Evolutionary conservation across 2,113 vertebrate genomes (phyloP).

Genomic region (Proterorhinus semilunaris): DNA sequence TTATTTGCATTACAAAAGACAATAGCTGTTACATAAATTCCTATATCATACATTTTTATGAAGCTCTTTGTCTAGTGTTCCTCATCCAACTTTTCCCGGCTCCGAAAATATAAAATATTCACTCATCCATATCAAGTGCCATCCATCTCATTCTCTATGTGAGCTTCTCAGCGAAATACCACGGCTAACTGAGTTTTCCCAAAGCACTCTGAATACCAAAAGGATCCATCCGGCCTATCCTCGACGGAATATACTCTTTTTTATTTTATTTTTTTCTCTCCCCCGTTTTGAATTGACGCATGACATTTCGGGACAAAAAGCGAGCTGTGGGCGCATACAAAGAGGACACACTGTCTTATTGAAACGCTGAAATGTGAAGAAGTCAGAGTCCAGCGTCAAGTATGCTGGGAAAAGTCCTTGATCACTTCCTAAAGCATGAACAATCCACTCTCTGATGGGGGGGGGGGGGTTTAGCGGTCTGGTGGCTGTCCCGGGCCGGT

Average conservation of each 20-base stretch:
- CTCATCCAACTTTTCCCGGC: slow-evolving; percentile 8
- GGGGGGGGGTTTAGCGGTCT: background rate
- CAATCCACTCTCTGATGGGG: slow-evolving; percentile 51
- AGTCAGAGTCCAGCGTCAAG: slow-evolving; percentile 71
- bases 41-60: slow-evolving; percentile 17
- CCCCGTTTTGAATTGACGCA: slow-evolving; percentile 15
- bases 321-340: slow-evolving; percentile 54
- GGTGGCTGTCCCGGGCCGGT: slow-evolving; percentile 40
- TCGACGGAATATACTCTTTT: slow-evolving; percentile 29
- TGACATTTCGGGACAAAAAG: slow-evolving; percentile 63
- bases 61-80: slow-evolving; percentile 12
- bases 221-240: slow-evolving; percentile 1
- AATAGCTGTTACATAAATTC: slow-evolving; percentile 19
- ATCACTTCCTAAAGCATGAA: slow-evolving; percentile 51
- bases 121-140: slow-evolving; percentile 8
- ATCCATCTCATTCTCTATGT: background rate
- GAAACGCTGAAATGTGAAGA: slow-evolving; percentile 68
- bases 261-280: slow-evolving; percentile 1
- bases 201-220: slow-evolving; percentile 8
- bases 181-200: slow-evolving; percentile 8
- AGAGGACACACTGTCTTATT: slow-evolving; percentile 57
- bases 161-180: slow-evolving; percentile 7
- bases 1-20: slow-evolving; percentile 13
- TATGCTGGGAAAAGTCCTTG: slow-evolving; percentile 67
- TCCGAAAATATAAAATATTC: background rate